Conservation (phyloP, 1,140 invertebrate species). For the Aphis gossypii region DNA sequence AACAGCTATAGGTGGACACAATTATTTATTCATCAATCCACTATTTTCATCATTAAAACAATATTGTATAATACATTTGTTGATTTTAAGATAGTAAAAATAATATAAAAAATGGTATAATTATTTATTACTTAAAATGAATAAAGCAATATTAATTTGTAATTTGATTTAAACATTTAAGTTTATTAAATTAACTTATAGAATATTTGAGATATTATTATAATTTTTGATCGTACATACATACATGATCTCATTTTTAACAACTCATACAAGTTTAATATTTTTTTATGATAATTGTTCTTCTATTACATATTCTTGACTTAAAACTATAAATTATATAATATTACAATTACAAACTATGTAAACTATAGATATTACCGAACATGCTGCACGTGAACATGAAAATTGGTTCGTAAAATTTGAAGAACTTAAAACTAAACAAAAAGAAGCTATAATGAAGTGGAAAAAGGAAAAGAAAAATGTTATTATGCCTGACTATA, state of each 20-base stretch:
- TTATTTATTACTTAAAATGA: too few relatives aligned
- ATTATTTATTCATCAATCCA: not conserved
- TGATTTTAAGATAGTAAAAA: not conserved
- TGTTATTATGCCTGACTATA: not conserved
- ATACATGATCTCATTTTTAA: too few relatives aligned
- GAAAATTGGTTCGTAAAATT: constrained; percentile 47
- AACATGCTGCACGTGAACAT: constrained; percentile 18
- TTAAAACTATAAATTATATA: not conserved
- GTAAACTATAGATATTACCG: constrained; percentile 27
- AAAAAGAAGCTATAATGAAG: constrained; percentile 37
- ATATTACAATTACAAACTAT: too few relatives aligned
- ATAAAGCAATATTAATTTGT: too few relatives aligned
- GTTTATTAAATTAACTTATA: too few relatives aligned
- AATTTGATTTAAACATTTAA: too few relatives aligned
- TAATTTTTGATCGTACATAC: too few relatives aligned
- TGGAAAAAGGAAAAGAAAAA: constrained; percentile 50
- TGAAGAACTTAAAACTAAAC: constrained; percentile 31
- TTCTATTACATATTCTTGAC: not conserved
- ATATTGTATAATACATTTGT: not conserved
- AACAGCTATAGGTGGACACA: not conserved
- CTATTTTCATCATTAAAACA: not conserved
- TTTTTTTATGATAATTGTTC: not conserved
- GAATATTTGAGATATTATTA: too few relatives aligned
- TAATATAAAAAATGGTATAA: too few relatives aligned
- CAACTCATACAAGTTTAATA: not conserved